Conservation (phyloP, 1,140 invertebrate genomes). For the Anagrus nilaparvatae region DNA sequence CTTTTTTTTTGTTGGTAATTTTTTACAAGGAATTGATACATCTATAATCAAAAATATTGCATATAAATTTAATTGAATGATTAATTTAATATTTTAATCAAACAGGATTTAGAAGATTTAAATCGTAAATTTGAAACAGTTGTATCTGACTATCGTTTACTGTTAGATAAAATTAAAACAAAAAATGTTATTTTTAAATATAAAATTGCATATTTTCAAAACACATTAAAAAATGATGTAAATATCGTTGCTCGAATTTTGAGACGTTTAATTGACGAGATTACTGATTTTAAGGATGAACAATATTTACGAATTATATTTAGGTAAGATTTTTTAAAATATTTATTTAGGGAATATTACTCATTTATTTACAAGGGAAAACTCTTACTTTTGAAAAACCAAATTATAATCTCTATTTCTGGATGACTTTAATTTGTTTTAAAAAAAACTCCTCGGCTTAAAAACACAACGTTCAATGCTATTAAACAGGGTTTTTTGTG, state of each 20-base stretch:
- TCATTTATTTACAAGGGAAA: too few species aligned
- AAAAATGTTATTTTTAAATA: constrained; percentile 23
- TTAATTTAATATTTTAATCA: too few species aligned
- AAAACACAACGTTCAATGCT: too few species aligned
- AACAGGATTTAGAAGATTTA: constrained; percentile 5
- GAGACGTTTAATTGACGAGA: constrained; percentile 22
- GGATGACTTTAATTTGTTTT: too few species aligned
- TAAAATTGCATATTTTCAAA: constrained; percentile 22
- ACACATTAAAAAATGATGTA: constrained; percentile 19
- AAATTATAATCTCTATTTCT: too few species aligned
- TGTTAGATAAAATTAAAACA: constrained; percentile 3
- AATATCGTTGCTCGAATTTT: constrained; percentile 25
- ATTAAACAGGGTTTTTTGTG: too few species aligned
- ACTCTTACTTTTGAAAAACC: too few species aligned
- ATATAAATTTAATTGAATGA: too few species aligned
- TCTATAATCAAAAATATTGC: too few species aligned
- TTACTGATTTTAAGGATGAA: constrained; percentile 20
- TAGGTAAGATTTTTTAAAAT: constrained; percentile 18
- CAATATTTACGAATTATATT: constrained; percentile 23
- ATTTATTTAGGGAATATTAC: neutral
- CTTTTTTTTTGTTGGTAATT: too few species aligned
- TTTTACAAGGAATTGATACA: too few species aligned
- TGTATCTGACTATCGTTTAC: constrained; percentile 15
- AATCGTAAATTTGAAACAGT: constrained; percentile 2
- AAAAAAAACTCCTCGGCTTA: too few species aligned